Percentiles rank a stretch among this genome's conserved stretches.
phyloP scores from a whole-genome alignment of 2,888 invertebrate species.

The Brachyptera putata region DNA sequence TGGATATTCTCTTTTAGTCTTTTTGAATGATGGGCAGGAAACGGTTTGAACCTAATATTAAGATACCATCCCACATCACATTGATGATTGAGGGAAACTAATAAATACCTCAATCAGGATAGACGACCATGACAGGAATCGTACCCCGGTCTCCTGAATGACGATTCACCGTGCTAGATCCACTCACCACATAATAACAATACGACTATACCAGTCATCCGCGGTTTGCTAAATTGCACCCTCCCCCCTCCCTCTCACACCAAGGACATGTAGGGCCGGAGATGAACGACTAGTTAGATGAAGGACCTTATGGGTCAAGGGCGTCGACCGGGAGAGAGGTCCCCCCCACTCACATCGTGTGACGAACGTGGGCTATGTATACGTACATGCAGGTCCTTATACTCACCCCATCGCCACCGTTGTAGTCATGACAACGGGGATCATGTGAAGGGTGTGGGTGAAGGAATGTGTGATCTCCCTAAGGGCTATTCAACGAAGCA shows the following conservation, averaged over 20 bases:
- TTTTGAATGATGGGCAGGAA: no score
- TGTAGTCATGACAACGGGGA: constrained; percentile 27
- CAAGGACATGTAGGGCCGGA: constrained; percentile 5
- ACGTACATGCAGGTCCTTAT: no score
- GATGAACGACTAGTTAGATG: not conserved
- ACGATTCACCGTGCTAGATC: not conserved
- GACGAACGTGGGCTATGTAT: no score
- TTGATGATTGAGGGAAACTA: no score
- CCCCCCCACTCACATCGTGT: constrained; percentile 25
- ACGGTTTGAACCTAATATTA: no score
- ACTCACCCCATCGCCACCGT: constrained; percentile 20
- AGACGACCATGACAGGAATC: no score
- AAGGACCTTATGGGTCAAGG: constrained; percentile 31
- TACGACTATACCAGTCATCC: no score
- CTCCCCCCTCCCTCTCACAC: constrained; percentile 7
- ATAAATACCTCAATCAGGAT: no score
- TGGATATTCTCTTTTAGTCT: no score
- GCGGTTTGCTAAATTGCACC: not conserved
- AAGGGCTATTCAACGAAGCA: constrained; percentile 27
- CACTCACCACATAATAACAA: no score
- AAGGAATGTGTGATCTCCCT: constrained; percentile 26
- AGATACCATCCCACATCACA: no score
- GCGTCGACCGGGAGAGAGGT: constrained; percentile 23
- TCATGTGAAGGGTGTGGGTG: not conserved
- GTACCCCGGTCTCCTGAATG: not conserved